phyloP scores from a whole-genome alignment of 2,888 invertebrate genomes.

The Oeneis ivallda region DNA sequence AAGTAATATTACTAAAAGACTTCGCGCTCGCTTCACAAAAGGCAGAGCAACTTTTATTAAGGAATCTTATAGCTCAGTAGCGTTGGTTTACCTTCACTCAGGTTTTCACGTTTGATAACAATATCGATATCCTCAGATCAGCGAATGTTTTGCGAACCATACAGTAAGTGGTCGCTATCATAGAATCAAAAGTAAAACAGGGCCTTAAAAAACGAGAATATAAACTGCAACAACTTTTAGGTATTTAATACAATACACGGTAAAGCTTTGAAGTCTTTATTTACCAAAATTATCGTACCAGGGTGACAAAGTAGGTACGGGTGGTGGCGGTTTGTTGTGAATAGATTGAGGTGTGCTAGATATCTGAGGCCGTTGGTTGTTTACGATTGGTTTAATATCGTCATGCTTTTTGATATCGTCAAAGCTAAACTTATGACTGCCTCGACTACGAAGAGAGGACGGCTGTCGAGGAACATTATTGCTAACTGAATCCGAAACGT shows the following conservation, averaged over 20 bases:
- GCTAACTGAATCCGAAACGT: slow-evolving; percentile 23
- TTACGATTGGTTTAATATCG: slow-evolving; percentile 3
- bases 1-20: too few relatives aligned
- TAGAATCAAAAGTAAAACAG: too few relatives aligned
- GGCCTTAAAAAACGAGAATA: neutral
- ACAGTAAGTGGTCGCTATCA: too few relatives aligned
- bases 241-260: neutral
- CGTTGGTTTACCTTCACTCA: too few relatives aligned
- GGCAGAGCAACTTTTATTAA: too few relatives aligned
- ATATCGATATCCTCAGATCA: too few relatives aligned
- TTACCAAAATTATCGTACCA: slow-evolving; percentile 58
- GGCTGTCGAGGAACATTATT: slow-evolving; percentile 21
- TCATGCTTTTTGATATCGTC: slow-evolving; percentile 39
- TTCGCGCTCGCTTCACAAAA: too few relatives aligned
- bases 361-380: neutral
- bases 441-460: slow-evolving; percentile 39
- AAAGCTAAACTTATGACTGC: slow-evolving; percentile 51
- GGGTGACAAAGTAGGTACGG: slow-evolving; percentile 55
- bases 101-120: too few relatives aligned
- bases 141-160: too few relatives aligned
- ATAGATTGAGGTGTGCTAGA: slow-evolving; percentile 21
- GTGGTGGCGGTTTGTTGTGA: slow-evolving; percentile 39
- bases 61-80: too few relatives aligned
- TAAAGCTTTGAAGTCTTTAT: slow-evolving; percentile 35
- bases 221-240: neutral